Evolutionary conservation across 2,888 invertebrate species (phyloP).

Genomic region (Lithodes maja): DNA sequence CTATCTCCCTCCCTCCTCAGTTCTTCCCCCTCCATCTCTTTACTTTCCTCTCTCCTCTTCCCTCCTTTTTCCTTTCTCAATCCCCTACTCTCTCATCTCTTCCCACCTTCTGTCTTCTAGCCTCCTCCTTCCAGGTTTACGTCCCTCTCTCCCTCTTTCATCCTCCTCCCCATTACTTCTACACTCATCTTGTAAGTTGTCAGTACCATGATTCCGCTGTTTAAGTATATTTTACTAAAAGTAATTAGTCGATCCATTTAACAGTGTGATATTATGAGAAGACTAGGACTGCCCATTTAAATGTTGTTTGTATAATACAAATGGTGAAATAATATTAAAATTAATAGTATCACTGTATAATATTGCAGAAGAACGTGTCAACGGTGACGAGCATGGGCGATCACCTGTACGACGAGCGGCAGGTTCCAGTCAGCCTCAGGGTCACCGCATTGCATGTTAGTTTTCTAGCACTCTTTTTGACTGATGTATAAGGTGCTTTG

Average conservation of each 20-base stretch:
- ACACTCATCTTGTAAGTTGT: background rate
- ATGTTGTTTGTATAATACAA: background rate
- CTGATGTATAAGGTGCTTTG: too few relatives aligned
- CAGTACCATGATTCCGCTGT: too few relatives aligned
- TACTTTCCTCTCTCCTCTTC: background rate
- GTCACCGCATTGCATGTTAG: constrained; percentile 26
- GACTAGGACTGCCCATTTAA: too few relatives aligned
- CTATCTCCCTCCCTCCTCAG: background rate
- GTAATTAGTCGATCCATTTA: too few relatives aligned
- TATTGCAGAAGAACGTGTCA: constrained; percentile 44
- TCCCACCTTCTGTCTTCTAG: background rate
- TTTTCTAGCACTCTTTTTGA: too few relatives aligned
- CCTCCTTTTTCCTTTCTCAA: background rate
- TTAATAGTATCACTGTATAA: background rate
- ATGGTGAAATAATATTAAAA: background rate
- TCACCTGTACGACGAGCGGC: constrained; percentile 25
- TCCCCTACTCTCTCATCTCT: background rate
- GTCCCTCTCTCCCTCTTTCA: background rate
- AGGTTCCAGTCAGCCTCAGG: constrained; percentile 41
- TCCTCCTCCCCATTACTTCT: background rate
- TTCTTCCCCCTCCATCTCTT: background rate
- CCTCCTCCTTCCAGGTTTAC: background rate
- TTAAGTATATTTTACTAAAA: too few relatives aligned
- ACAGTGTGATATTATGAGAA: too few relatives aligned
- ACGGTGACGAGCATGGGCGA: constrained; percentile 36